Percentiles rank a stretch among this genome's conserved stretches.
These are phyloP conservation scores for Phainopepla nitens DNA, from an alignment of 2,113 vertebrate species.

Conservation along the genomic window DNA sequence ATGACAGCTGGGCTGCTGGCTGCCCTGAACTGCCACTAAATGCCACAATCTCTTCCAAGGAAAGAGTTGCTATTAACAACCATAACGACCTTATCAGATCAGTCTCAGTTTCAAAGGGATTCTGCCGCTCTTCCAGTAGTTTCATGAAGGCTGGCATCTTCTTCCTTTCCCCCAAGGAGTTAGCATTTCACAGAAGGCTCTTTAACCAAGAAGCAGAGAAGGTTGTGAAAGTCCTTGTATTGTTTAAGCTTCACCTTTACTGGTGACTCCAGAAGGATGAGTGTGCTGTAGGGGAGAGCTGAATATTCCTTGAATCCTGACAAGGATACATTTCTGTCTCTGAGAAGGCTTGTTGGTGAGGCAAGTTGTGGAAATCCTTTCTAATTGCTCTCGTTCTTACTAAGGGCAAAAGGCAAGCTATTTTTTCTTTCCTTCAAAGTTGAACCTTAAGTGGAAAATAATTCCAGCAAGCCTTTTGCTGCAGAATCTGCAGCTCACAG, in stretches of 20 bases:
- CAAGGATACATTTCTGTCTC: neutral
- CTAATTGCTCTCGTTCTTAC: neutral
- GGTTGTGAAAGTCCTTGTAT: neutral
- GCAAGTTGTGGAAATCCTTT: neutral
- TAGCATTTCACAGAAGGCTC: neutral
- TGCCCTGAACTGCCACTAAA: neutral
- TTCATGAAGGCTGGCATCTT: neutral
- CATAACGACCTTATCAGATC: slow-evolving; percentile 4
- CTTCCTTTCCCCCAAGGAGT: slow-evolving; percentile 17
- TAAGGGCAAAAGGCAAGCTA: neutral
- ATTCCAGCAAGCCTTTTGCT: neutral
- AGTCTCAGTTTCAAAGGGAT: slow-evolving; percentile 19
- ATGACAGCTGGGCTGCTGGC: fast-evolving
- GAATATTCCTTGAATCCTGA: neutral
- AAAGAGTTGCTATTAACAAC: slow-evolving; percentile 3
- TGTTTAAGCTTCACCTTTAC: neutral
- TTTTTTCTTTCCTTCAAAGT: neutral
- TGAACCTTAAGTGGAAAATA: neutral
- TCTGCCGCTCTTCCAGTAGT: neutral
- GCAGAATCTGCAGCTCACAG: neutral
- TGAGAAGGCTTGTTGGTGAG: neutral
- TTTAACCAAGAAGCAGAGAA: neutral
- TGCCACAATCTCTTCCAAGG: neutral
- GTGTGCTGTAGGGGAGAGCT: neutral
- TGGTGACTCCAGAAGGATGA: neutral